Evolutionary conservation across 2,888 invertebrate species (phyloP), one percentile per base, ranked within the genome.

Genomic region (Torymus auratus): DNA sequence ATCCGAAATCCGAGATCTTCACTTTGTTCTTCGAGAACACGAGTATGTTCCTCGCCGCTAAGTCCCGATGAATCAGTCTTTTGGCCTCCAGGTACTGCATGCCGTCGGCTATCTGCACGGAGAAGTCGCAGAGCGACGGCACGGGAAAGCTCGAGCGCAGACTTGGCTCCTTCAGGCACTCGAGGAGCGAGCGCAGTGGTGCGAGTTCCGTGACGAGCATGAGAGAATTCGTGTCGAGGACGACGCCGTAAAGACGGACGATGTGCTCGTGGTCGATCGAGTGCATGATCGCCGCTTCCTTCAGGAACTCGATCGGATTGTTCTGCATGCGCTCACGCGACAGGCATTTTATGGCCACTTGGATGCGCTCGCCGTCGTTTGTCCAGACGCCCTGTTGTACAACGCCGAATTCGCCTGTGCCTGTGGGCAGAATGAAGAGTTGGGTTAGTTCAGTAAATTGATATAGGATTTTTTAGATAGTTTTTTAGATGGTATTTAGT

Each of bases 281-380:
- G 91, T 99, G 98, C 99, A 99, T 99, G 84, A 99, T 98, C 13
- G 97, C 97, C 0, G 99, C 99, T 91, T 99, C 99, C 91, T 99
- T 99, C 70, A 99, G 92, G 92, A 99, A 99, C 91, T 99, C 98
- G 83, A 98, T 96, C 0, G 98, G 97, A 91, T 98, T 98, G 85
- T 97, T 97, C 86, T 98, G 97, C 96, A 99, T 96, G 79, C 97
- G 94, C 89, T 99, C 98, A 83, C 97, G 94, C 62, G 97, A 97
- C 77, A 99, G 92, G 90, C 98, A 98, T 92, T 99, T 99, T 85
- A 99, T 97, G 15, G 99, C 99, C 79, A 99, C 99, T 93, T 97
- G 96, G 86, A 97, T 95, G 92, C 97, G 93, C 91, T 98, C 97
- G 79, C 96, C 97, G 85, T 97, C 97, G 88, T 98, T 97, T 69